phyloP scores from a whole-genome alignment of 2,113 vertebrate genomes.

The Mixornis gularis region DNA sequence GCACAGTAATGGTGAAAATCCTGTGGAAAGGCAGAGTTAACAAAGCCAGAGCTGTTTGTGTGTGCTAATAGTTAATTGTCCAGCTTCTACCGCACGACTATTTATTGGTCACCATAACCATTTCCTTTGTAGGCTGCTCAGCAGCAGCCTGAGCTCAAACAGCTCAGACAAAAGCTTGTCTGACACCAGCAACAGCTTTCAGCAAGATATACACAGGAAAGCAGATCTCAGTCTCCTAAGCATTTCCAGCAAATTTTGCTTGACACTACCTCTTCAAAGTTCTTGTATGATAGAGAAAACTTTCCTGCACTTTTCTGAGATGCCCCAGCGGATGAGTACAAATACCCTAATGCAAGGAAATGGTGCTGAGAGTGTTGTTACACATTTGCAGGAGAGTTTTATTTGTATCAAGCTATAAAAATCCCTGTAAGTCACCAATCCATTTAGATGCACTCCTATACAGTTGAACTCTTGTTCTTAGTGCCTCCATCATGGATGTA shows the following conservation, averaged over 20 bases:
- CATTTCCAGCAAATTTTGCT: neutral
- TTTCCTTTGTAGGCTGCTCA: neutral
- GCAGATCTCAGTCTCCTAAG: neutral
- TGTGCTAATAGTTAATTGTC: neutral
- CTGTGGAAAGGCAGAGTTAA: neutral
- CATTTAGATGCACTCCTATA: neutral
- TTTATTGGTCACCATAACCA: neutral
- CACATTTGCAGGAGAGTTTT: neutral
- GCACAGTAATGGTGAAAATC: neutral
- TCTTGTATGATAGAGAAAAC: neutral
- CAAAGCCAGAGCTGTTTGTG: neutral
- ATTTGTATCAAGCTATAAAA: neutral
- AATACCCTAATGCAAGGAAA: neutral
- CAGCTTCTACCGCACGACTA: neutral
- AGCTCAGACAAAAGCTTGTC: neutral
- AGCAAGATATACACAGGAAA: neutral
- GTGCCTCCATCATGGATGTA: neutral
- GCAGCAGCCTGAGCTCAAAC: neutral
- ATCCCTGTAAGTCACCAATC: neutral
- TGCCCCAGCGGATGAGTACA: fast-evolving
- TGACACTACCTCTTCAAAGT: neutral
- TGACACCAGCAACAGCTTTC: neutral
- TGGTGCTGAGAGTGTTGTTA: neutral
- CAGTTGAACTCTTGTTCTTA: neutral
- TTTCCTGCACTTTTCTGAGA: neutral